Base-by-base conservation (phyloP, 2,797 vertebrate genomes). In the Sebastes minor region DNA sequence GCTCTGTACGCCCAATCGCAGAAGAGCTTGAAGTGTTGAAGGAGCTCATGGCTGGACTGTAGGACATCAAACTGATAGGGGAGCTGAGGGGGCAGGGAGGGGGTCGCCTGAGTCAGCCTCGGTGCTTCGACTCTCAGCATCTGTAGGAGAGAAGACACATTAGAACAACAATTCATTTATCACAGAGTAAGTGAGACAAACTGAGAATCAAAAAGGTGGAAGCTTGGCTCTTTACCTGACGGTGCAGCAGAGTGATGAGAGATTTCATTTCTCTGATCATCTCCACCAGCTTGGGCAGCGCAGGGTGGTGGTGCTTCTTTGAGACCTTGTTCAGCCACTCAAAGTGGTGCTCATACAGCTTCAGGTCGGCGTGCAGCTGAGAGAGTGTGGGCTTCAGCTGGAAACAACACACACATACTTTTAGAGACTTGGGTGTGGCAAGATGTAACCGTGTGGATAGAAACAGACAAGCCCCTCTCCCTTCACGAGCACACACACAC, bases 1-100 rank as follows among this genome's bases (percentile, higher is more conserved):
- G 95, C 96, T 85, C 96, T 93, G 55, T 94, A 93, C 0, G 96
- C 95, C 96, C 96, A 96, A 53, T 96, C 96, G 52, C 95, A 96
- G 89, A 95, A 96, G 76, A 96, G 95, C 78, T 94, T 94, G 88
- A 96, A 96, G 91, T 95, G 95, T 79, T 95, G 94, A 20, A 96
- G 95, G 32, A 96, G 94, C 89, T 96, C 96, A 2, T 95, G 94
- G 63, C 95, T 96, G n/a, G 95, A 96, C 81, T 96, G 95, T 32
- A 95, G 85, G 68, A 96, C 94, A 14, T 96, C 96, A 80, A 96
- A 96, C 68, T 95, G 94, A 70, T 92, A 92, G 12, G 90, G 84
- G 6, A 95, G 94, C 16, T 94, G 92, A 23, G 96, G 89, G 1
- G 95, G 96, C 5, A 96, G 94, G 20, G 95, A 96, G 0, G 95